phyloP scores from a whole-genome alignment of 2,888 invertebrate genomes.

The Drosophila anceps region DNA sequence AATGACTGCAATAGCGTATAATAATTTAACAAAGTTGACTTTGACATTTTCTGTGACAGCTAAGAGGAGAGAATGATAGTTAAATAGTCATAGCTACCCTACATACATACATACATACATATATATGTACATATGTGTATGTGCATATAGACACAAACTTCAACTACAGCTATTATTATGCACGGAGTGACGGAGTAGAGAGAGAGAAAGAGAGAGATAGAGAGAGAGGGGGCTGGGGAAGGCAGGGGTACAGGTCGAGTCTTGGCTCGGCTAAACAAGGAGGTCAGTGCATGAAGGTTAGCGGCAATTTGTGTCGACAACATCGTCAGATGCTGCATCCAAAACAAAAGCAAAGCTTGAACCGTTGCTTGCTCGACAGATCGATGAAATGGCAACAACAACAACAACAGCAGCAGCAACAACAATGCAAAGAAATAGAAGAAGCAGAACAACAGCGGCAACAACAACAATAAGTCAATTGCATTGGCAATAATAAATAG shows the following conservation, averaged over 20 bases:
- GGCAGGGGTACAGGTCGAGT: constrained; percentile 12
- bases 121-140: not conserved
- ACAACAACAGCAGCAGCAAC: constrained; percentile 38
- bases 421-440: constrained; percentile 1
- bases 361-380: constrained; percentile 56
- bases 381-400: constrained; percentile 62
- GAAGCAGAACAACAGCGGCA: constrained; percentile 23
- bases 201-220: too few species aligned
- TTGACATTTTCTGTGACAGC: constrained; percentile 52
- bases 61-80: constrained; percentile 31
- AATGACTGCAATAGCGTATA: constrained; percentile 3
- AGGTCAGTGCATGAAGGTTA: constrained; percentile 75
- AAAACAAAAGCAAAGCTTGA: constrained; percentile 56
- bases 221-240: too few species aligned
- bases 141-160: constrained; percentile 15
- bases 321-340: constrained; percentile 50
- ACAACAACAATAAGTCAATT: constrained; percentile 74
- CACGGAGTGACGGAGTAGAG: not conserved
- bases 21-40: constrained; percentile 24
- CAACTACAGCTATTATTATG: constrained; percentile 38
- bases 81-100: constrained; percentile 3
- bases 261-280: constrained; percentile 62
- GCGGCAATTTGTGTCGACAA: constrained; percentile 80
- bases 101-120: not conserved
- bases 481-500: constrained; percentile 77